Percentiles rank a stretch among this genome's conserved stretches.
Evolutionary conservation across 2,888 invertebrate genomes (phyloP).

Genomic region (Camptogramma bilineatum): DNA sequence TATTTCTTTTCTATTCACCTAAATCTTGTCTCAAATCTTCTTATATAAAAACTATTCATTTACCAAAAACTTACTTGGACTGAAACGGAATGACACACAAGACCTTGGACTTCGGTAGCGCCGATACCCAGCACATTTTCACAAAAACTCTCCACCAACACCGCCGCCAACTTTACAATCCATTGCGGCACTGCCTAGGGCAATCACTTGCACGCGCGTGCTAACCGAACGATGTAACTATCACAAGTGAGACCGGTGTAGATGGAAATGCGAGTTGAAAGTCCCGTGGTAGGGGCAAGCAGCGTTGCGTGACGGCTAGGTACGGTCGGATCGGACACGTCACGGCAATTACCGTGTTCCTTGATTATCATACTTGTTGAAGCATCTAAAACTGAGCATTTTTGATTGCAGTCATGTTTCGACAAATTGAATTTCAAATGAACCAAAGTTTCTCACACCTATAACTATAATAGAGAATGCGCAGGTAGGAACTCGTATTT

Average conservation of each 20-base stretch:
- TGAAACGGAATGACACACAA: slow-evolving; percentile 62
- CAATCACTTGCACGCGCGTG: slow-evolving; percentile 52
- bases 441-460: slow-evolving; percentile 29
- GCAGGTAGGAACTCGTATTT: slow-evolving; percentile 35
- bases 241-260: slow-evolving; percentile 52
- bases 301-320: slow-evolving; percentile 75
- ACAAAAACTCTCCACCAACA: slow-evolving; percentile 48
- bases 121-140: slow-evolving; percentile 60
- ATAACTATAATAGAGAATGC: slow-evolving; percentile 18
- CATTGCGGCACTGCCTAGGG: slow-evolving; percentile 64
- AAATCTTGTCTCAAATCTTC: not conserved
- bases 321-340: slow-evolving; percentile 62
- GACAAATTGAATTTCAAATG: slow-evolving; percentile 38
- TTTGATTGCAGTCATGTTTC: slow-evolving; percentile 46
- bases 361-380: slow-evolving; percentile 65
- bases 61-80: slow-evolving; percentile 58
- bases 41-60: not conserved
- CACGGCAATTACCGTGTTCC: slow-evolving; percentile 72
- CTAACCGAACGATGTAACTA: slow-evolving; percentile 53
- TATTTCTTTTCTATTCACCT: too few species aligned
- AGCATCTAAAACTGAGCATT: slow-evolving; percentile 56
- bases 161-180: slow-evolving; percentile 51
- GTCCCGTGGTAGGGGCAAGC: slow-evolving; percentile 71
- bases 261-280: slow-evolving; percentile 56
- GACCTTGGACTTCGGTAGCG: slow-evolving; percentile 75